Percentiles rank a stretch among this genome's conserved stretches.
phyloP scores from a whole-genome alignment of 2,113 vertebrate genomes.

The Struthidea cinerea region DNA sequence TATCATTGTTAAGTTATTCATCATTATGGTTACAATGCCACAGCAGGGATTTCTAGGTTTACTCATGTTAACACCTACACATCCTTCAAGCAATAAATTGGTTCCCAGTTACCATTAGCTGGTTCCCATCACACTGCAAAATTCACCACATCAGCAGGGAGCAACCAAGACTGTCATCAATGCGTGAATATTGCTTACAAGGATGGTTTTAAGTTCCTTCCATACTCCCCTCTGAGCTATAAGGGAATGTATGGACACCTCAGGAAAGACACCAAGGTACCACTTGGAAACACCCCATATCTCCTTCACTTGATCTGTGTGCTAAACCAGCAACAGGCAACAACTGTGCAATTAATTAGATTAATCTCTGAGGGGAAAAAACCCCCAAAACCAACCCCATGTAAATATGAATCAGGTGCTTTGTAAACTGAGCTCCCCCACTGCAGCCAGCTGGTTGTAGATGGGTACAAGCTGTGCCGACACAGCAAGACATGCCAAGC shows the following conservation, averaged over 20 bases:
- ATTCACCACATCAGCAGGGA: background rate
- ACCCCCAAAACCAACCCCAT: background rate
- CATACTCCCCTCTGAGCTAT: background rate
- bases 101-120: background rate
- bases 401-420: background rate
- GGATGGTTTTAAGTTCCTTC: background rate
- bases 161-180: background rate
- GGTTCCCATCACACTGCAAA: background rate
- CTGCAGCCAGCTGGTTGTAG: background rate
- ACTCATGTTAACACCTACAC: background rate
- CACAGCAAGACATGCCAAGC: background rate
- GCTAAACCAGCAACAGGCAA: slow-evolving; percentile 16
- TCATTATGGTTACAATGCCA: background rate
- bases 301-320: background rate
- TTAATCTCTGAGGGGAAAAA: background rate
- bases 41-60: slow-evolving; percentile 23
- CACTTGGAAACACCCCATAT: background rate
- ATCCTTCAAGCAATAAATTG: background rate
- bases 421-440: background rate
- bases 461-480: background rate
- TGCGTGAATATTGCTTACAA: background rate
- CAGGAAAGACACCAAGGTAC: background rate
- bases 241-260: background rate
- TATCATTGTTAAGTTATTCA: background rate
- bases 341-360: background rate